Percentiles rank a stretch among this genome's conserved stretches.
phyloP scores from a whole-genome alignment of 1,140 invertebrate genomes.

The Chironomus striatipennis region DNA sequence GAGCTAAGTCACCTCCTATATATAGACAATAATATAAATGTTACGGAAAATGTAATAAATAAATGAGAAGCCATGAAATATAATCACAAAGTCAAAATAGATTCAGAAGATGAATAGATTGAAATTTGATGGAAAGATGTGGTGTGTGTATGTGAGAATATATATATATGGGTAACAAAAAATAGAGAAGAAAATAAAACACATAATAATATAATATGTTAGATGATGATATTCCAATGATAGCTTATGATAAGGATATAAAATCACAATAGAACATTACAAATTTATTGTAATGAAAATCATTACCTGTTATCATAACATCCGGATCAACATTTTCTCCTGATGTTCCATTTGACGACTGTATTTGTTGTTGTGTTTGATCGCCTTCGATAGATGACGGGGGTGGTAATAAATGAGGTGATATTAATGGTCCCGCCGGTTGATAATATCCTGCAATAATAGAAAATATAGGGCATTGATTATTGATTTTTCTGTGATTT shows the following conservation, averaged over 20 bases:
- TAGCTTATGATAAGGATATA: slow-evolving; percentile 3
- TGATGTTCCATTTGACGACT: background rate
- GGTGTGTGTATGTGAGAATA: background rate
- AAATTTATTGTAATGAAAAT: background rate
- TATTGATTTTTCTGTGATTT: background rate
- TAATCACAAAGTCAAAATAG: no score
- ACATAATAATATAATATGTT: slow-evolving; percentile 18
- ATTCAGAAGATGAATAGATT: background rate
- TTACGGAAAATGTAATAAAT: background rate
- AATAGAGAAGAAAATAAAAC: background rate
- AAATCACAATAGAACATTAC: background rate
- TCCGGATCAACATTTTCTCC: slow-evolving; percentile 9
- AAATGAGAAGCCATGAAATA: background rate
- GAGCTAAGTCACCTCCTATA: background rate
- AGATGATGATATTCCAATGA: background rate
- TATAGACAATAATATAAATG: background rate
- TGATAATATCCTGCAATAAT: slow-evolving; percentile 71
- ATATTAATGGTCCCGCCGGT: slow-evolving; percentile 76
- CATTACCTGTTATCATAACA: slow-evolving; percentile 22
- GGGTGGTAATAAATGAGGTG: slow-evolving; percentile 49
- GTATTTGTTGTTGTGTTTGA: background rate
- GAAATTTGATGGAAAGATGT: background rate
- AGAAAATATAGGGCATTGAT: slow-evolving; percentile 25
- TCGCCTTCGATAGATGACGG: slow-evolving; percentile 40
- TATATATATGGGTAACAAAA: background rate